These are phyloP conservation scores for Coranthus polyacanthus DNA, from an alignment of 2,797 vertebrate genomes.

Conservation along the genomic window DNA sequence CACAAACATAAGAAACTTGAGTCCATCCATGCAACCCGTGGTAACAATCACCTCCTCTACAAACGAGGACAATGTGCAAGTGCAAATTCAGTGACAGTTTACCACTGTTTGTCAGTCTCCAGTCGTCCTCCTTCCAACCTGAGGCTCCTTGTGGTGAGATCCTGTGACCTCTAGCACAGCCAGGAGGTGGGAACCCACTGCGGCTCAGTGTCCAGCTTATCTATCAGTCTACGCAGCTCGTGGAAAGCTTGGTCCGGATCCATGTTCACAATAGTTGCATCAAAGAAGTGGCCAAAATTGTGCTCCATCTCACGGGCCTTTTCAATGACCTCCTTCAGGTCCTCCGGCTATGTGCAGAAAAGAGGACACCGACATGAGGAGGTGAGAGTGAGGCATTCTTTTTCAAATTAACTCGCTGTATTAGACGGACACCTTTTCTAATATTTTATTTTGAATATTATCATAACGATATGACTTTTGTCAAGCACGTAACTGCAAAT, in stretches of 20 bases:
- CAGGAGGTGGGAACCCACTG: conserved; percentile 97
- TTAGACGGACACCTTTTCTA: too few species aligned
- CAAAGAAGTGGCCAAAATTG: conserved; percentile 93
- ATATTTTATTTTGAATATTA: background rate
- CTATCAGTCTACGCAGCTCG: conserved; percentile 91
- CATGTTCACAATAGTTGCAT: conserved; percentile 91
- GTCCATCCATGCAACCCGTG: conserved; percentile 57
- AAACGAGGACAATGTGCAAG: conserved; percentile 65
- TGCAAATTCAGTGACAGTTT: conserved; percentile 51
- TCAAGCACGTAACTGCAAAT: background rate
- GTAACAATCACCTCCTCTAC: conserved; percentile 43
- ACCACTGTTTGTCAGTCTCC: conserved; percentile 14
- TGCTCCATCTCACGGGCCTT: conserved; percentile 98
- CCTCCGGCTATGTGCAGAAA: conserved; percentile 87
- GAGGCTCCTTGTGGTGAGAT: background rate
- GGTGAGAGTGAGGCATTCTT: background rate
- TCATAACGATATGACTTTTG: background rate
- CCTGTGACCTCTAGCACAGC: conserved; percentile 84
- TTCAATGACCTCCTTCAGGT: conserved; percentile 93
- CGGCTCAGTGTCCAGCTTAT: conserved; percentile 95
- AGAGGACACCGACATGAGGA: background rate
- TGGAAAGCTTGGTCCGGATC: conserved; percentile 92
- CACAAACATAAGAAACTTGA: conserved; percentile 47
- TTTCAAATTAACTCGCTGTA: background rate
- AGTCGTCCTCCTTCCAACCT: conserved; percentile 1